phyloP scores from a whole-genome alignment of 2,797 vertebrate species.

The Salmo trutta region DNA sequence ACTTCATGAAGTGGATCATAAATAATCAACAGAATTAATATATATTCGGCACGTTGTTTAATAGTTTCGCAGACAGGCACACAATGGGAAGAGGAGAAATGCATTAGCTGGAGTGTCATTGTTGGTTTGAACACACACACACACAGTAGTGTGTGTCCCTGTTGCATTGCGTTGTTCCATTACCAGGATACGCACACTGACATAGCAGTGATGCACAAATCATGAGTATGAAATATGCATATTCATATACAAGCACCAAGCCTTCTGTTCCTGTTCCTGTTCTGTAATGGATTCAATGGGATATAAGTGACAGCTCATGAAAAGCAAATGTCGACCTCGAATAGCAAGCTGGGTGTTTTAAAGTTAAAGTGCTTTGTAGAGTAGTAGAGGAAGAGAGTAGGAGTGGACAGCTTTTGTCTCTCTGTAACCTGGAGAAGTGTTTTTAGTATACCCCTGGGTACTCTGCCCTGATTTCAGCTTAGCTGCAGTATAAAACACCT shows the following conservation, averaged over 20 bases:
- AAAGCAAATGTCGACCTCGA: neutral
- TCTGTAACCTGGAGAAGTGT: conserved; percentile 33
- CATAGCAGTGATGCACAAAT: conserved; percentile 47
- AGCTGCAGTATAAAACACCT: neutral
- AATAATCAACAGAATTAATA: conserved; percentile 63
- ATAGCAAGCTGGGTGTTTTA: neutral
- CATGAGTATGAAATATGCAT: conserved; percentile 47
- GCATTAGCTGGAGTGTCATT: conserved; percentile 37
- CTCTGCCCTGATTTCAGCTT: conserved; percentile 47
- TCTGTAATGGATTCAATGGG: conserved; percentile 28
- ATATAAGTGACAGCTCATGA: conserved; percentile 35
- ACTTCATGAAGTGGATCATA: conserved; percentile 60
- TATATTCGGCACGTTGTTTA: conserved; percentile 57
- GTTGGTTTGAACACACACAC: conserved; percentile 11
- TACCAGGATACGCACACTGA: conserved; percentile 30
- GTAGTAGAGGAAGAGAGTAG: neutral
- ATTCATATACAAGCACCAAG: conserved; percentile 45
- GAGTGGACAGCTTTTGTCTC: neutral
- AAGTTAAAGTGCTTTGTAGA: neutral
- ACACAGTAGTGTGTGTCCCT: conserved; percentile 2
- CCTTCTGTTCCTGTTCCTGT: conserved; percentile 59
- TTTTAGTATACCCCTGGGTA: conserved; percentile 37
- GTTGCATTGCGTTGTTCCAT: conserved; percentile 31
- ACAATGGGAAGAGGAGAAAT: conserved; percentile 51
- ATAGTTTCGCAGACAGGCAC: conserved; percentile 48